A percentile compares a stretch with the other conserved stretches of the same genome.
Conservation (phyloP, 1,140 invertebrate genomes). For the Calephelis nemesis region DNA sequence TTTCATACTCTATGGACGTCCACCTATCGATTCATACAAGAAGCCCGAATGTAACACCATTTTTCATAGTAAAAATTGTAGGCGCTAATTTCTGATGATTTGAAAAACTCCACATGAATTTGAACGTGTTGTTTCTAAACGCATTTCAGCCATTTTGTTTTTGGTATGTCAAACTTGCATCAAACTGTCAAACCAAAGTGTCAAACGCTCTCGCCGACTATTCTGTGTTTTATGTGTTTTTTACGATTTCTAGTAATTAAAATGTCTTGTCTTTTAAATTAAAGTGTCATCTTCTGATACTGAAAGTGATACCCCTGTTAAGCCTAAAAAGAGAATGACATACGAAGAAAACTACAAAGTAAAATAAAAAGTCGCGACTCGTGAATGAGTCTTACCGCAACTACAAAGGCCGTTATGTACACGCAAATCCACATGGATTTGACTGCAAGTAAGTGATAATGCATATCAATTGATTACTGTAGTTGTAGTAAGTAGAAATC, state of each 20-base stretch:
- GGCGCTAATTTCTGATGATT: constrained; percentile 9
- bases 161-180: too few relatives aligned
- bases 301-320: not conserved
- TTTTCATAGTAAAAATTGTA: constrained; percentile 6
- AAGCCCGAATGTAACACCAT: constrained; percentile 5
- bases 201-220: too few relatives aligned
- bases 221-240: too few relatives aligned
- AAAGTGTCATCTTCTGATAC: not conserved
- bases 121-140: constrained; percentile 2
- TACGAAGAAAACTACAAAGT: too few relatives aligned
- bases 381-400: constrained; percentile 3
- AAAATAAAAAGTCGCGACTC: constrained; percentile 4
- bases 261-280: too few relatives aligned
- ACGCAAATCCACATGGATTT: constrained; percentile 7
- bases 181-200: too few relatives aligned
- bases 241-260: too few relatives aligned
- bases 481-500: not conserved
- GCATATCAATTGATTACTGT: not conserved
- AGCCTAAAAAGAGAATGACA: constrained; percentile 5
- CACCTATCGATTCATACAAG: constrained; percentile 5
- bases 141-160: not conserved
- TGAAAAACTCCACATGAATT: not conserved
- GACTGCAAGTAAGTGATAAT: not conserved
- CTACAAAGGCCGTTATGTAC: constrained; percentile 9
- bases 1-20: constrained; percentile 5